phyloP scores from a whole-genome alignment of 2,888 invertebrate genomes.

The Nasonia oneida region DNA sequence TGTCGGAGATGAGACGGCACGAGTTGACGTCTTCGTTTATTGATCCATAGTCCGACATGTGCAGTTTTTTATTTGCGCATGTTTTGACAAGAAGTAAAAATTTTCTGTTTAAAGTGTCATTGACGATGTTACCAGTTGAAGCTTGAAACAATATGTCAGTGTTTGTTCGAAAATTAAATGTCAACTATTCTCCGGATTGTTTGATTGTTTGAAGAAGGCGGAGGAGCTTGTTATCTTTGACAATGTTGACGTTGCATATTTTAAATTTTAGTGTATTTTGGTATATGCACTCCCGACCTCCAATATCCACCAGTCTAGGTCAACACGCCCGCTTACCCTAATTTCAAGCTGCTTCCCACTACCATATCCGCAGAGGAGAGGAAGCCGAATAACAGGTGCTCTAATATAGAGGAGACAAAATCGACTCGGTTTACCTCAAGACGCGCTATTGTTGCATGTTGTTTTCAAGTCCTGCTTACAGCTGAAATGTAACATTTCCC shows the following conservation, averaged over 20 bases:
- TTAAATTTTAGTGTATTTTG: not conserved
- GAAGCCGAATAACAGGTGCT: too few relatives aligned
- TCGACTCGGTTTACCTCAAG: too few relatives aligned
- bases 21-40: not conserved
- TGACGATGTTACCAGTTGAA: not conserved
- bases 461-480: too few relatives aligned
- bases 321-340: too few relatives aligned
- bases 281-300: too few relatives aligned
- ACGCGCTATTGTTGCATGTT: too few relatives aligned
- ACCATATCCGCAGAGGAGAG: too few relatives aligned
- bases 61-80: not conserved
- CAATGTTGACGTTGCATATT: not conserved
- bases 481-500: too few relatives aligned
- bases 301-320: too few relatives aligned
- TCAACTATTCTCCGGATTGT: not conserved
- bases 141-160: not conserved
- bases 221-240: not conserved
- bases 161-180: not conserved
- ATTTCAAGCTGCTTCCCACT: too few relatives aligned
- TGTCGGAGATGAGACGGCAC: not conserved
- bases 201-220: not conserved
- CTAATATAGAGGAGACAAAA: too few relatives aligned
- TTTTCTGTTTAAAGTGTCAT: not conserved
- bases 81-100: not conserved
- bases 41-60: not conserved